Conservation (phyloP, 2,888 invertebrate species). For the Melinaea marsaeus region DNA sequence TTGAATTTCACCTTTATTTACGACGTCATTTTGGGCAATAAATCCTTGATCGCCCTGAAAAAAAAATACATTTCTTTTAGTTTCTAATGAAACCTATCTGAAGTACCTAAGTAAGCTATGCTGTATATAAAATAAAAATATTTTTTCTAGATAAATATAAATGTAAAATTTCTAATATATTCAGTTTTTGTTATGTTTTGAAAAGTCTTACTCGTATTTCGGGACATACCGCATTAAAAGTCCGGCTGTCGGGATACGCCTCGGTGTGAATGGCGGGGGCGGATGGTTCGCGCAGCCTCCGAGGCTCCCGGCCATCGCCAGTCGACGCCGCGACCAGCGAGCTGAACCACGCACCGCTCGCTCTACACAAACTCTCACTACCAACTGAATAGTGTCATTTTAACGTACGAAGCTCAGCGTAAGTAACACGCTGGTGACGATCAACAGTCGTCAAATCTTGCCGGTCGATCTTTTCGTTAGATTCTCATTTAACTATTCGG, state of each 20-base stretch:
- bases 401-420: slow-evolving; percentile 59
- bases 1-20: no score
- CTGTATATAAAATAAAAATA: no score
- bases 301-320: slow-evolving; percentile 57
- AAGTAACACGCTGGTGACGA: slow-evolving; percentile 46
- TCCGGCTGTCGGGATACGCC: slow-evolving; percentile 67
- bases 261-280: slow-evolving; percentile 72
- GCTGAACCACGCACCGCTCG: slow-evolving; percentile 54
- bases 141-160: no score
- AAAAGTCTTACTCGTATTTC: slow-evolving; percentile 33
- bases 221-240: slow-evolving; percentile 70
- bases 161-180: no score
- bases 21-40: no score
- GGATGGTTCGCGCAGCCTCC: slow-evolving; percentile 70
- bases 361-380: slow-evolving; percentile 39
- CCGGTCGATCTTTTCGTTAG: slow-evolving; percentile 52
- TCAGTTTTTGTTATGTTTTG: no score
- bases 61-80: no score
- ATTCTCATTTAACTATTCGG: slow-evolving; percentile 34
- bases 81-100: no score
- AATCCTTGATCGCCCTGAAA: no score
- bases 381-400: slow-evolving; percentile 58
- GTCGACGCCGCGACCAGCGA: slow-evolving; percentile 68
- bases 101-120: no score
- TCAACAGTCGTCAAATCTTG: slow-evolving; percentile 20